These are phyloP conservation scores for Drosophila tripunctata DNA, from an alignment of 2,888 invertebrate genomes.

Conservation along the genomic window DNA sequence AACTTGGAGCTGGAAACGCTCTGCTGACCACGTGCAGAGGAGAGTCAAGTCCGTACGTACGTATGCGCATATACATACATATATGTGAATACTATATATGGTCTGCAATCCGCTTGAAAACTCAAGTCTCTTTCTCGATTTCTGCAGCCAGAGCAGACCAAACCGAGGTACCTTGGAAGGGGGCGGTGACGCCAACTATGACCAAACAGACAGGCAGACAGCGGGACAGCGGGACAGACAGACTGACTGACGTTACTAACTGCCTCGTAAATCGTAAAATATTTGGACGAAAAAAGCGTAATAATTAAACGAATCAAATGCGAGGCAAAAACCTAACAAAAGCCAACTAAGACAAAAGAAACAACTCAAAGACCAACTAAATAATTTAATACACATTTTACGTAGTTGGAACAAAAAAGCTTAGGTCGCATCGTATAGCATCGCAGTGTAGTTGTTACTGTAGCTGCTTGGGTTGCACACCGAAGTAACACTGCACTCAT, in stretches of 20 bases:
- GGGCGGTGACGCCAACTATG: constrained; percentile 12
- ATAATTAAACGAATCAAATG: constrained; percentile 65
- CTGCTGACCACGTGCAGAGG: constrained; percentile 59
- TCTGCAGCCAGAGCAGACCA: not conserved
- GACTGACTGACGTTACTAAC: constrained; percentile 21
- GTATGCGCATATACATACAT: not conserved
- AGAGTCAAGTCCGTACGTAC: not conserved
- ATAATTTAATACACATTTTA: constrained; percentile 11
- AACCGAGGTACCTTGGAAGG: not conserved
- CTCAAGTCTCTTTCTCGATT: constrained; percentile 15
- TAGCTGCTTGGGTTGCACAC: constrained; percentile 3
- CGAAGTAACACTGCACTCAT: constrained; percentile 11
- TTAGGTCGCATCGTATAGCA: constrained; percentile 6
- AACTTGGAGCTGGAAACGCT: constrained; percentile 67
- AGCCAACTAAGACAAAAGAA: not conserved
- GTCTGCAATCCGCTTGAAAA: constrained; percentile 12
- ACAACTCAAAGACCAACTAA: constrained; percentile 1
- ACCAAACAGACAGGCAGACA: constrained; percentile 2
- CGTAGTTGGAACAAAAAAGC: constrained; percentile 5
- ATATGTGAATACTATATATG: too few relatives aligned
- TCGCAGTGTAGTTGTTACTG: too few relatives aligned
- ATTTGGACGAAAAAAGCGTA: constrained; percentile 50
- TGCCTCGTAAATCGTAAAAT: constrained; percentile 51
- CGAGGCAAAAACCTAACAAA: constrained; percentile 6
- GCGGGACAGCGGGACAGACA: not conserved